Base-by-base conservation (phyloP, 2,113 vertebrate species). In the Spermophilus dauricus region DNA sequence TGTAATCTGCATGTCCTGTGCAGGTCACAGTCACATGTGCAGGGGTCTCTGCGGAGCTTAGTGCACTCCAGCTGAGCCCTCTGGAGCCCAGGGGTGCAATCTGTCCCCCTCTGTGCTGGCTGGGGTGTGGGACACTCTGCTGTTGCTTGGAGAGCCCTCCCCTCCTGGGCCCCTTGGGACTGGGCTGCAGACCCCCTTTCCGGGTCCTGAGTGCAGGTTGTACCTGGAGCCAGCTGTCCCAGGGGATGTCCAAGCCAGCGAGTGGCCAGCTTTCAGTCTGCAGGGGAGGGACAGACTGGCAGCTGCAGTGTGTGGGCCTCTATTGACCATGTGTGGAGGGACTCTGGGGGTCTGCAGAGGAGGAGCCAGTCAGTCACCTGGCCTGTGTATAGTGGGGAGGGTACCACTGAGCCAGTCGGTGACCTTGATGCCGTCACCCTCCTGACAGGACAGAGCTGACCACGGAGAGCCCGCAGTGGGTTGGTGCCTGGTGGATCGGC, bases 401-500 rank as follows among this genome's bases (percentile, higher is more conserved):
- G 24, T 37, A 3, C 0, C 0, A 1, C 8, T 39, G 20, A 73
- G 2, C 22, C 0, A 1, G 2, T 2, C 0, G 0, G n/a, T 94
- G 88, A 96, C 53, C 48, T 13, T 4, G 0, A 12, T 17, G 34
- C 34, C 67, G 0, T 6, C 0, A 5, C 17, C 42, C 89, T 17
- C n/a, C 63, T 76, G 7, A 67, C 98, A 99, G 99, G 81, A 98
- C 98, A 0, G 95, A 98, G 87, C 98, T 99, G 73, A 98, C 99
- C 32, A 99, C 99, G 0, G 99, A 99, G 86, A 99, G 99, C 97
- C 99, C 99, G 0, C 98, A 99, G 42, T 99, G 99, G 99, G 99
- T 99, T 0, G 99, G 99, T 0, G 99, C 99, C 0, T 99, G 99
- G 99, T 99, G 99, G 99, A 99, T 99, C 0, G 99, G 99, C 34